Conservation (phyloP, 1,140 invertebrate species). For the Dryas iulia region DNA sequence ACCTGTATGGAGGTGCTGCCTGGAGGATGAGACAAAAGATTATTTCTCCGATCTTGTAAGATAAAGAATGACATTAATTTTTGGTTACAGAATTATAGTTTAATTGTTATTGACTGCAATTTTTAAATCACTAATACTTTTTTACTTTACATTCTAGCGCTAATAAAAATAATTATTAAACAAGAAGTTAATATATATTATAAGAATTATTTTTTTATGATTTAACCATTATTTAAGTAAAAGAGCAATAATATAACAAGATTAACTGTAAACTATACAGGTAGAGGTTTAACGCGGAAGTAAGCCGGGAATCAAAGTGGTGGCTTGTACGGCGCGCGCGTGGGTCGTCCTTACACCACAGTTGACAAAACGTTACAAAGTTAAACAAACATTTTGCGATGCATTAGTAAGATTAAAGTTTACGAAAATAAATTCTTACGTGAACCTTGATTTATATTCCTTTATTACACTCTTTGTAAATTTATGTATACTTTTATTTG, state of each 20-base stretch:
- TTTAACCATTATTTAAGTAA: not conserved
- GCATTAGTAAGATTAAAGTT: not conserved
- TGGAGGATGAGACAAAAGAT: too few species aligned
- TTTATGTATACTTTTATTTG: too few species aligned
- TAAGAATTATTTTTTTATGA: not conserved
- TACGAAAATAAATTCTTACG: not conserved
- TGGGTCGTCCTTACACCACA: conserved; percentile 46
- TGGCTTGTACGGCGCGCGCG: conserved; percentile 53
- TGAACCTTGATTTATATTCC: not conserved
- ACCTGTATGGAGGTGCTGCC: too few species aligned
- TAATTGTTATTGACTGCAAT: too few species aligned
- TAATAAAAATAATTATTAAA: too few species aligned
- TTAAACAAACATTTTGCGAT: conserved; percentile 15
- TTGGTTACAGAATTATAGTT: too few species aligned
- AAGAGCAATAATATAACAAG: conserved; percentile 11
- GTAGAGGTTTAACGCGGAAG: conserved; percentile 50
- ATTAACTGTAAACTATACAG: conserved; percentile 8
- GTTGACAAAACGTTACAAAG: conserved; percentile 31
- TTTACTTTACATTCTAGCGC: too few species aligned
- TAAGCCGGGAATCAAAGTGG: conserved; percentile 40
- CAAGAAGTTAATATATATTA: too few species aligned
- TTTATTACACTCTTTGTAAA: not conserved
- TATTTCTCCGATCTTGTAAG: too few species aligned
- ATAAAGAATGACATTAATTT: too few species aligned
- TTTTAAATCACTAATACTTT: too few species aligned